phyloP scores from a whole-genome alignment of 1,140 invertebrate species.

The Heliconius nattereri region DNA sequence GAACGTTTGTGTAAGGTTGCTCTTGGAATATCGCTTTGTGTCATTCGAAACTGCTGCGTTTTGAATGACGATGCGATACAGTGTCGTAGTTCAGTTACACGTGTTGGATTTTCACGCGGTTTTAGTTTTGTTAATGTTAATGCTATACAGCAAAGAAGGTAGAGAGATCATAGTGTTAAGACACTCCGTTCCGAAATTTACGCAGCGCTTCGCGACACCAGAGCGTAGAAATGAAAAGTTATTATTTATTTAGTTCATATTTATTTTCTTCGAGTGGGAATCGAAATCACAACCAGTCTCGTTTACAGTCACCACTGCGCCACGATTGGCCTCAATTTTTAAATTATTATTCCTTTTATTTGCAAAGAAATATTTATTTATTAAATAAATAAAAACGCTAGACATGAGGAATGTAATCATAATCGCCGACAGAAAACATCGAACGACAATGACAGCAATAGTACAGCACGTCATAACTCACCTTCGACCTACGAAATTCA shows the following conservation, averaged over 20 bases:
- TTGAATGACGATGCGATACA: not conserved
- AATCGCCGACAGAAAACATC: slow-evolving; percentile 12
- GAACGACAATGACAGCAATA: slow-evolving; percentile 42
- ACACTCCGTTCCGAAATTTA: too few species aligned
- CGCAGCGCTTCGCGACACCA: too few species aligned
- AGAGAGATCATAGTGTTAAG: too few species aligned
- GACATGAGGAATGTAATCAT: not conserved
- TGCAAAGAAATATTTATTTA: not conserved
- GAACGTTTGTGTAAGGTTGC: slow-evolving; percentile 31
- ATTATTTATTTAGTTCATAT: too few species aligned
- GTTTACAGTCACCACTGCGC: too few species aligned
- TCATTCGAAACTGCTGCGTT: slow-evolving; percentile 8
- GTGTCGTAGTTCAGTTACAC: not conserved
- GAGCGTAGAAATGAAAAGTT: too few species aligned
- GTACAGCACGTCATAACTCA: slow-evolving; percentile 67
- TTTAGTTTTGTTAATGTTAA: not conserved
- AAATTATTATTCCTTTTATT: too few species aligned
- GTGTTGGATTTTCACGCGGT: not conserved
- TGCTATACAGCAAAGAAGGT: too few species aligned
- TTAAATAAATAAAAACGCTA: not conserved
- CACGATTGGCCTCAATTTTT: too few species aligned
- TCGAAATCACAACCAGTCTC: too few species aligned
- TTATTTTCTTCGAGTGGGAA: too few species aligned
- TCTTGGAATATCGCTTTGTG: slow-evolving; percentile 25
- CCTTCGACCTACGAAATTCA: slow-evolving; percentile 69